Base-by-base conservation (phyloP, 2,888 invertebrate genomes). In the Spodoptera exigua region DNA sequence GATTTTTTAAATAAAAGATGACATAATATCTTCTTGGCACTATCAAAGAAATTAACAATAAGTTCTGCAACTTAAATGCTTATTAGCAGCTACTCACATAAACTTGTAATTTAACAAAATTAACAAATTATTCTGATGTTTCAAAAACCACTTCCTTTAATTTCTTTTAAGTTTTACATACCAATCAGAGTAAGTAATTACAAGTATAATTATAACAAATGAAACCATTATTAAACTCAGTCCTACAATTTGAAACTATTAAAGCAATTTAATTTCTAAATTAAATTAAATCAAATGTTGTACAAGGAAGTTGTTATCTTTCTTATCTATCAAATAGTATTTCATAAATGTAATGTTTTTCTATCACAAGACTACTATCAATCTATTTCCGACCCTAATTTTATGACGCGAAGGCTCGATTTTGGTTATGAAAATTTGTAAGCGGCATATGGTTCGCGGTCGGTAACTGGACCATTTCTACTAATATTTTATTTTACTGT, bases 381-480 rank as follows among this genome's bases (percentile, higher is more conserved):
- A 3, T 41, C 58, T 40, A 76, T 49, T 73, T 68, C 65, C 60
- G 35, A 68, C 76, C 54, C 41, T 76, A 76, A 40, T 1, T 2
- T 21, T 4, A 16, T 37, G 1, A 1, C 0, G 2, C 1, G 46
- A 71, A 69, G 47, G 63, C 43, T 69, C 57, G 71, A 35, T 21
- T 69, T 69, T 46, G 59, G 39, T 34, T 13, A 47, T 18, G 7
- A 36, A 47, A 27, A 36, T 53, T 41, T 32, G 36, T 54, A 53
- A 60, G 55, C 51, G 41, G 43, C 52, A 43, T 54, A 66, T 48
- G 51, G 68, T 41, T 59, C 48, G 46, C 58, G 55, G 54, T 59
- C 59, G 64, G 27, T 76, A 62, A 76, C 61, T 76, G 37, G 74
- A 76, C 63, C 69, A 73, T 67, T n/a, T n/a, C n/a, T n/a, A 73